Conservation (phyloP, 2,888 invertebrate species). For the Lumbricus terrestris region DNA sequence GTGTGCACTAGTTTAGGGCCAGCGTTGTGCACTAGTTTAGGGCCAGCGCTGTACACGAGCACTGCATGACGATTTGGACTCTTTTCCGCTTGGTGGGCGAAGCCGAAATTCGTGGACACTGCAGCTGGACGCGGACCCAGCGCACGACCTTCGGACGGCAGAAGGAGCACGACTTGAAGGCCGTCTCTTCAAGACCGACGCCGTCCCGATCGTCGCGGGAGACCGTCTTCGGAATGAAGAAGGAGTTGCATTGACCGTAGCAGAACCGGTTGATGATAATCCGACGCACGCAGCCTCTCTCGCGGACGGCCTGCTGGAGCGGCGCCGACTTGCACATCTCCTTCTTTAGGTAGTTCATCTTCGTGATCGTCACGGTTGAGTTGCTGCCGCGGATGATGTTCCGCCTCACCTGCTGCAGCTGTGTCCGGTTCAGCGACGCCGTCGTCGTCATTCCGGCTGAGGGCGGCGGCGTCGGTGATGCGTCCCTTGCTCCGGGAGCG, state of each 20-base stretch:
- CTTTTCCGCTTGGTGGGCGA: conserved; percentile 66
- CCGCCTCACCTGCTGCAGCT: conserved; percentile 10
- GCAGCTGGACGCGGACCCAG: conserved; percentile 69
- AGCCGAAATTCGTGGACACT: conserved; percentile 64
- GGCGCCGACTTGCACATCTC: conserved; percentile 76
- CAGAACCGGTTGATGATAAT: conserved; percentile 72
- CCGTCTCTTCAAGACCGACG: conserved; percentile 53
- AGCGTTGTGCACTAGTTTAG: neutral
- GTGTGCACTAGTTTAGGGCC: too few relatives aligned
- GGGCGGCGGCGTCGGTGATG: neutral
- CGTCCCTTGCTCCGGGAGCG: neutral
- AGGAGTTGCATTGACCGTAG: conserved; percentile 79
- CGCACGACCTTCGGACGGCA: conserved; percentile 71
- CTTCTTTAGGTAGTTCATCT: conserved; percentile 69
- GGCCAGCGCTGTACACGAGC: conserved; percentile 67
- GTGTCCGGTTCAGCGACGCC: neutral
- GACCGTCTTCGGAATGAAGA: conserved; percentile 69
- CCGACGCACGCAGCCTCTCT: conserved; percentile 70
- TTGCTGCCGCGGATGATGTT: conserved; percentile 17
- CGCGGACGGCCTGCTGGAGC: conserved; percentile 70
- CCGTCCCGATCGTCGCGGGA: conserved; percentile 4
- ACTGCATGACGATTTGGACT: conserved; percentile 70
- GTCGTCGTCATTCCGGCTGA: neutral
- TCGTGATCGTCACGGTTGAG: conserved; percentile 63
- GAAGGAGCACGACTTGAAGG: conserved; percentile 73